Base-by-base conservation (phyloP, 2,888 invertebrate species). In the Cetonia aurata region DNA sequence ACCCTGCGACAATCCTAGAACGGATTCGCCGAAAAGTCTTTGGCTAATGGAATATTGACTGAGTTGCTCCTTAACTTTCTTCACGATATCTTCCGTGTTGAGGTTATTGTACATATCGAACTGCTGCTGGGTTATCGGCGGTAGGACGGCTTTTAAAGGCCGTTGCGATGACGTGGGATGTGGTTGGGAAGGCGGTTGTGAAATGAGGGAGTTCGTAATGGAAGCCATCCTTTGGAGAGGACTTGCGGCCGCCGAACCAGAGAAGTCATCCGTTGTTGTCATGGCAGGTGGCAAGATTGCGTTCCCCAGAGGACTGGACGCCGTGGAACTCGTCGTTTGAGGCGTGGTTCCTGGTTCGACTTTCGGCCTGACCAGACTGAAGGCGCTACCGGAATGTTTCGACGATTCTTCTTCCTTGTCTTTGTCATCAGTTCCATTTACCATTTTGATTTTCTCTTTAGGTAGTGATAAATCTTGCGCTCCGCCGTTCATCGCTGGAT, bases 21-120 rank as follows among this genome's bases (percentile, higher is more conserved):
- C 98, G 0, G 95, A 96, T 84, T 99, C 99, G 8, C 99, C 99
- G 82, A 99, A 99, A 59, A 99, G 88, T 76, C 99, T 90, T 86
- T 99, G 99, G 79, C 98, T 98, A 81, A 99, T 96, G 75, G 96
- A 96, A 85, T 96, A 97, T 85, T 96, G 96, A 78, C 96, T 96
- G 68, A 96, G 86, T 79, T 96, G 96, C 85, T 97, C 96, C 85
- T 96, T 96, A 19, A 96, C 96, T 86, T 96, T 94, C 80, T 96
- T 93, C 67, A 99, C 99, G 77, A 99, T 96, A 76, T 99, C 98
- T 86, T 99, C 99, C 0, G 99, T 99, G 84, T 99, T 98, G 75
- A 99, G 89, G 84, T 96, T 96, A 83, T 98, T 96, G 87, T 97
- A 98, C 86, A 96, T 92, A 85, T 99, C 99, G 85, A 99, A 99